Evolutionary conservation across 1,140 invertebrate species (phyloP).

Genomic region (Polypedilum vanderplanki): DNA sequence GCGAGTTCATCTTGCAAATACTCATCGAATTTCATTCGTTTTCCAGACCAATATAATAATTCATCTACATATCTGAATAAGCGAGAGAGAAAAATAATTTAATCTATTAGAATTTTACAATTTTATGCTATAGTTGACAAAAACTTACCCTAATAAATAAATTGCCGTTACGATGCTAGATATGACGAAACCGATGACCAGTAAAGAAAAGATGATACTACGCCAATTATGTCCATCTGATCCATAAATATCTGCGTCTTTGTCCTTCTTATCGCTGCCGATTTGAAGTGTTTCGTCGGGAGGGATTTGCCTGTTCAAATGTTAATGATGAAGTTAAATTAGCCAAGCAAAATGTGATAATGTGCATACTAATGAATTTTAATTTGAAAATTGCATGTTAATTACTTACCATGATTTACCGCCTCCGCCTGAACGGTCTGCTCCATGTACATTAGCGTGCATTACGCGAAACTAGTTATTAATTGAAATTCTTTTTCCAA

Average conservation of each 20-base stretch:
- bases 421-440: conserved; percentile 21
- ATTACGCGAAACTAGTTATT: conserved; percentile 23
- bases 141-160: conserved; percentile 67
- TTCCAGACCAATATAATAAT: conserved; percentile 74
- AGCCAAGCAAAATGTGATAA: background rate
- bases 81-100: background rate
- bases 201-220: conserved; percentile 73
- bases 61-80: conserved; percentile 70
- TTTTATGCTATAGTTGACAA: background rate
- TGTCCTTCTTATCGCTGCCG: conserved; percentile 70
- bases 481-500: conserved; percentile 28
- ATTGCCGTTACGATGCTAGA: conserved; percentile 77
- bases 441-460: conserved; percentile 24
- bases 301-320: conserved; percentile 59
- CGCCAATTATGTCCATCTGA: conserved; percentile 79
- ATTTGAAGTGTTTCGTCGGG: conserved; percentile 83
- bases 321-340: background rate
- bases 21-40: conserved; percentile 71
- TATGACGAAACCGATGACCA: conserved; percentile 78
- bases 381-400: conserved; percentile 1
- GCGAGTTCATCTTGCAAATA: conserved; percentile 68
- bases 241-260: conserved; percentile 56
- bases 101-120: background rate
- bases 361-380: background rate
- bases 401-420: conserved; percentile 27